Percentiles rank a stretch among this genome's conserved stretches.
Evolutionary conservation across 1,140 invertebrate genomes (phyloP).

Genomic region (Teleopsis dalmanni): DNA sequence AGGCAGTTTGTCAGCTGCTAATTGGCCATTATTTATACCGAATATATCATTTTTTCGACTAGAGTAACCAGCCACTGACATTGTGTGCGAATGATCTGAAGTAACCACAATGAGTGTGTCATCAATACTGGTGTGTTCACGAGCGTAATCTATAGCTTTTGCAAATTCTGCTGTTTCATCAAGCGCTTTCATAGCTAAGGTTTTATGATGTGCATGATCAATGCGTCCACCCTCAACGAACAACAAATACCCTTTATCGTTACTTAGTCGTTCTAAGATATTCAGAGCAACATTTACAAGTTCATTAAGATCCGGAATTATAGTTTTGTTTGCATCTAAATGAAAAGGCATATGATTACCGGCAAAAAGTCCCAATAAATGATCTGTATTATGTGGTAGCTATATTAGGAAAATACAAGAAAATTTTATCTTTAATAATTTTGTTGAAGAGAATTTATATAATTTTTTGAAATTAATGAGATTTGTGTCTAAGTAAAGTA

Average conservation of each 20-base stretch:
- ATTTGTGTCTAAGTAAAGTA: too few relatives aligned
- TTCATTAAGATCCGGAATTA: constrained; percentile 63
- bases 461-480: too few relatives aligned
- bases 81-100: constrained; percentile 62
- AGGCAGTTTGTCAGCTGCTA: constrained; percentile 44
- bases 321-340: constrained; percentile 44
- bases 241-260: constrained; percentile 64
- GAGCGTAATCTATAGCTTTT: constrained; percentile 56
- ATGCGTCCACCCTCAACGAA: constrained; percentile 63
- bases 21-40: constrained; percentile 33
- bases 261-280: constrained; percentile 55
- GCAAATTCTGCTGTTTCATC: constrained; percentile 63
- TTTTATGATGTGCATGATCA: constrained; percentile 65
- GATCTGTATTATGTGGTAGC: constrained; percentile 34
- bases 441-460: too few relatives aligned
- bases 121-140: constrained; percentile 49
- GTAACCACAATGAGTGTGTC: constrained; percentile 64
- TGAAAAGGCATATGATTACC: constrained; percentile 50
- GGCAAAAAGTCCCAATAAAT: constrained; percentile 49
- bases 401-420: constrained; percentile 8
- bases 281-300: constrained; percentile 70
- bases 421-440: not conserved
- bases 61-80: constrained; percentile 65
- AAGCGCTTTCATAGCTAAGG: constrained; percentile 55
- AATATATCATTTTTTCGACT: constrained; percentile 62